Percentiles rank a stretch among this genome's conserved stretches.
These are phyloP conservation scores for Channallabes apus DNA, from an alignment of 2,797 vertebrate species.

Conservation along the genomic window DNA sequence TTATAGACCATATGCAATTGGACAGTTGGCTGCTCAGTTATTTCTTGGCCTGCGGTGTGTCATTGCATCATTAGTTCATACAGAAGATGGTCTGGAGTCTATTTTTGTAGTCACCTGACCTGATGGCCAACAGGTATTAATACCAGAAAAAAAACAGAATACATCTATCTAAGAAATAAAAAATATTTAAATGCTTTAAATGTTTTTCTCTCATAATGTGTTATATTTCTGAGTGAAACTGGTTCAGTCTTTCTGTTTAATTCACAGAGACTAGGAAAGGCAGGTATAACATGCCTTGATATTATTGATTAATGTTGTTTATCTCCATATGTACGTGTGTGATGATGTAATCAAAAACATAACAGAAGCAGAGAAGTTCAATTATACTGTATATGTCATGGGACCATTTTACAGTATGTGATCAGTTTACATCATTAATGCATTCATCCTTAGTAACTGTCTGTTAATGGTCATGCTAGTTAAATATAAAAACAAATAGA, in stretches of 20 bases:
- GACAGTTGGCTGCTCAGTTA: conserved; percentile 12
- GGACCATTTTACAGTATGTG: not conserved
- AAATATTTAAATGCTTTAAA: not conserved
- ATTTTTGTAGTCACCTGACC: not conserved
- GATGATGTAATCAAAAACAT: not conserved
- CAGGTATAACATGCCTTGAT: not conserved
- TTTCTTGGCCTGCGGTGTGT: not conserved
- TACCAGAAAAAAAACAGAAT: not conserved
- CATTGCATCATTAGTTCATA: conserved; percentile 16
- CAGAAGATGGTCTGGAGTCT: not conserved
- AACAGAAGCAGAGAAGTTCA: not conserved
- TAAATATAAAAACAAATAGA: not conserved
- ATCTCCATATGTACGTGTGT: not conserved
- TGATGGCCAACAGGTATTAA: not conserved
- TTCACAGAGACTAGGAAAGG: not conserved
- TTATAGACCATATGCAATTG: not conserved
- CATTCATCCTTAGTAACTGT: not conserved
- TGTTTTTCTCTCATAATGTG: not conserved
- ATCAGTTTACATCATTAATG: not conserved
- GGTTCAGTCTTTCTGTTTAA: not conserved
- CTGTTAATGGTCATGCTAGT: not conserved
- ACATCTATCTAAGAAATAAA: not conserved
- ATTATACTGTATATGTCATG: not conserved
- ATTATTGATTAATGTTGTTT: not conserved
- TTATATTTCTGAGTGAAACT: not conserved